Conservation (phyloP, 2,888 invertebrate species). For the Drosophila affinis region DNA sequence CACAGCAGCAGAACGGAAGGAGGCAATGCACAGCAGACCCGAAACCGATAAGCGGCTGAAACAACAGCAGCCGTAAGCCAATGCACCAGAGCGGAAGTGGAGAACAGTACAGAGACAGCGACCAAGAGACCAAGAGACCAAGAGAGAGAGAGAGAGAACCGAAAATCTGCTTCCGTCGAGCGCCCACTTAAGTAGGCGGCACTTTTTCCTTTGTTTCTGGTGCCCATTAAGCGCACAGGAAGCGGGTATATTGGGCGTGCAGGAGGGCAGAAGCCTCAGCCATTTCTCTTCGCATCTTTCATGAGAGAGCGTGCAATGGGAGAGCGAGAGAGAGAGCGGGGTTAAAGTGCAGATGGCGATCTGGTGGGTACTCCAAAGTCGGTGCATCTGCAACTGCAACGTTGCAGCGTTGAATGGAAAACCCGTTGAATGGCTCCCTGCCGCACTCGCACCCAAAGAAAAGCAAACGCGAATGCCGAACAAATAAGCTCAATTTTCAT, state of each 20-base stretch:
- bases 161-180: constrained; percentile 45
- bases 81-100: constrained; percentile 24
- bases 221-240: neutral
- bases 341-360: too few relatives aligned
- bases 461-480: neutral
- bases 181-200: constrained; percentile 48
- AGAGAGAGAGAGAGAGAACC: neutral
- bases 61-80: constrained; percentile 48
- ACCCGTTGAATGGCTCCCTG: too few relatives aligned
- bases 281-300: too few relatives aligned
- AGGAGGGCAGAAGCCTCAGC: neutral
- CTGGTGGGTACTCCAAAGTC: too few relatives aligned
- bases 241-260: neutral
- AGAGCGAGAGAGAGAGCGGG: too few relatives aligned
- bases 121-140: too few relatives aligned
- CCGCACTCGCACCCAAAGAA: neutral
- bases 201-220: constrained; percentile 6
- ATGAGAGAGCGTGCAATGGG: too few relatives aligned
- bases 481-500: too few relatives aligned
- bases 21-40: constrained; percentile 4
- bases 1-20: constrained; percentile 7
- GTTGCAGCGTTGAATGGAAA: neutral
- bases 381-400: too few relatives aligned
- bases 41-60: constrained; percentile 19
- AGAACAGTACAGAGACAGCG: neutral